These are phyloP conservation scores for Ephestia elutella DNA, from an alignment of 1,140 invertebrate species.

Conservation along the genomic window DNA sequence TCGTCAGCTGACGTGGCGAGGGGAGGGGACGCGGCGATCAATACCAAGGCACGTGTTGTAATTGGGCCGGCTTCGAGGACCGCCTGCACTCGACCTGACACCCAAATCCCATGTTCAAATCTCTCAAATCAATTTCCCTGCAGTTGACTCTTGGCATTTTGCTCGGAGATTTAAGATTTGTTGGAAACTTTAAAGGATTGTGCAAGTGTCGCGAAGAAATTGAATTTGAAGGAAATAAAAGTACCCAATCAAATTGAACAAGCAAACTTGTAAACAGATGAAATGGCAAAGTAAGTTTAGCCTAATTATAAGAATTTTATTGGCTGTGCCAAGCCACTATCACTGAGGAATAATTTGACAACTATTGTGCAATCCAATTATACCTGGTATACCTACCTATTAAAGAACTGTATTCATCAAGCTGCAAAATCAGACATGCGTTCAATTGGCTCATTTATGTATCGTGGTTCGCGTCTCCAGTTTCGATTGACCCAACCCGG, in stretches of 20 bases:
- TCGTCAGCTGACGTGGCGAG: constrained; percentile 10
- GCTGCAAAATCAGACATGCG: constrained; percentile 11
- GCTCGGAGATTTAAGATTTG: neutral
- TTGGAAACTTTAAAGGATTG: neutral
- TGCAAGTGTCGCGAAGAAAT: too few species aligned
- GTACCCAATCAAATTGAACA: too few species aligned
- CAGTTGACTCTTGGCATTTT: neutral
- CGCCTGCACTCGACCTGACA: neutral
- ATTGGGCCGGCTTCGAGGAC: constrained; percentile 15
- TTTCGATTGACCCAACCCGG: constrained; percentile 24
- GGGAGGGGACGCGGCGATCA: constrained; percentile 19
- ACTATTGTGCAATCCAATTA: too few species aligned
- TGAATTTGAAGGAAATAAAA: too few species aligned
- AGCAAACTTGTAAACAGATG: too few species aligned
- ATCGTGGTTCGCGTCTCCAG: constrained; percentile 14
- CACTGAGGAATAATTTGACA: too few species aligned
- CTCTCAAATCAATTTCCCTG: neutral
- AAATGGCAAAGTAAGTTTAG: too few species aligned
- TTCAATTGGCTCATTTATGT: constrained; percentile 27
- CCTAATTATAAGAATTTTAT: too few species aligned
- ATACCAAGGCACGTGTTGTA: constrained; percentile 21
- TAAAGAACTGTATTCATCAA: neutral
- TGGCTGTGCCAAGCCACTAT: too few species aligned
- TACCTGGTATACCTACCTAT: too few species aligned
- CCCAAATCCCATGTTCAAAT: constrained; percentile 12